phyloP scores from a whole-genome alignment of 2,113 vertebrate species.

The Recurvirostra avosetta region DNA sequence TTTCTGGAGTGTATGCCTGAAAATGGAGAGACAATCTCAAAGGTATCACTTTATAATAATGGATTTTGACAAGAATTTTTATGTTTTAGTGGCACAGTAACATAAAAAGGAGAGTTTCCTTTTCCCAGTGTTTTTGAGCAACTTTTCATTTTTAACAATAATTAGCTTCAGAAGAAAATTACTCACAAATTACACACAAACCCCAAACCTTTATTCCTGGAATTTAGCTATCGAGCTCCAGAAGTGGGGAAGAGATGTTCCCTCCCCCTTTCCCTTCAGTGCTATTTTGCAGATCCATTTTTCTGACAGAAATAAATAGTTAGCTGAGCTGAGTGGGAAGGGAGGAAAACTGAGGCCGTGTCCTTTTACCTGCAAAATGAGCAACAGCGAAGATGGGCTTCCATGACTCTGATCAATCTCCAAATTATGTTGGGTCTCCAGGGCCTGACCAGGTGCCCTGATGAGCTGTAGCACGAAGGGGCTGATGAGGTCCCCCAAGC shows the following conservation, averaged over 20 bases:
- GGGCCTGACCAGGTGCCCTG: not conserved
- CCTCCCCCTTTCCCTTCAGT: fast-evolving
- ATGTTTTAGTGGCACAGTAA: not conserved
- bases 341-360: not conserved
- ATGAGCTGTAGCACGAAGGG: fast-evolving
- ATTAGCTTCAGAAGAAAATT: not conserved
- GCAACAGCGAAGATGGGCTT: not conserved
- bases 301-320: not conserved
- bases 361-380: not conserved
- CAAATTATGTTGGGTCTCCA: not conserved
- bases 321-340: not conserved
- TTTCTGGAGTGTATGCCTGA: not conserved
- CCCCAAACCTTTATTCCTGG: not conserved
- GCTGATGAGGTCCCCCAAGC: not conserved
- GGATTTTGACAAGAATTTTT: not conserved
- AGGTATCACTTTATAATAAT: not conserved
- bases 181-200: not conserved
- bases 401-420: not conserved
- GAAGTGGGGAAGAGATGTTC: not conserved
- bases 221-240: not conserved
- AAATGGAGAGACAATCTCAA: not conserved
- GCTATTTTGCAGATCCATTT: not conserved
- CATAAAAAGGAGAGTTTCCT: not conserved
- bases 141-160: not conserved
- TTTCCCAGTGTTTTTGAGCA: not conserved